Evolutionary conservation across 1,140 invertebrate species (phyloP).

Genomic region (Gryllus bimaculatus): DNA sequence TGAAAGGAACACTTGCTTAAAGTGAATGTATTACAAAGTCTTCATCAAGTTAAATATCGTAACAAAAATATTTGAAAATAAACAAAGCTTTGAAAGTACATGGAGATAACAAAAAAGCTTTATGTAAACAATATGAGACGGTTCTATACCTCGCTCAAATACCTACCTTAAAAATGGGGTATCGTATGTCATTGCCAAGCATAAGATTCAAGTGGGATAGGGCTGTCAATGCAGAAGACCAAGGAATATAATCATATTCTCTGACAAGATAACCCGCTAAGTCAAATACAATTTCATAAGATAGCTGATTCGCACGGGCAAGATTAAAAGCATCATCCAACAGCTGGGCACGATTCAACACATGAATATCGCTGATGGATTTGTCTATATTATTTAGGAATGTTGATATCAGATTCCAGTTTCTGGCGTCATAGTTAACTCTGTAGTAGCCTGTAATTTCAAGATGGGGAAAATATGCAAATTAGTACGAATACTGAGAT

Average conservation of each 20-base stretch:
- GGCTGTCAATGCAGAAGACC: conserved; percentile 50
- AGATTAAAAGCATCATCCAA: conserved; percentile 75
- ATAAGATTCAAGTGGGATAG: conserved; percentile 28
- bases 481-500: neutral
- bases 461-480: neutral
- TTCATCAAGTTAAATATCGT: no score
- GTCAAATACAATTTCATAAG: conserved; percentile 48
- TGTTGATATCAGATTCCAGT: conserved; percentile 41
- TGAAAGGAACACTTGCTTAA: no score
- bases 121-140: no score
- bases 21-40: no score
- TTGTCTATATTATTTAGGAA: conserved; percentile 33
- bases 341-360: conserved; percentile 62
- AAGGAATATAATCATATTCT: conserved; percentile 56
- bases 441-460: conserved; percentile 45
- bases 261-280: conserved; percentile 46
- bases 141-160: neutral
- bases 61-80: no score
- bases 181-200: neutral
- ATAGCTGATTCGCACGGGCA: conserved; percentile 48
- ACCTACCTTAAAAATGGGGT: conserved; percentile 9
- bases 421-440: conserved; percentile 47
- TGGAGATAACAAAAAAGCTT: no score
- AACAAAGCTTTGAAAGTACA: no score
- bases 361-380: conserved; percentile 31